phyloP scores from a whole-genome alignment of 1,140 invertebrate species.

The Microvelia longipes region DNA sequence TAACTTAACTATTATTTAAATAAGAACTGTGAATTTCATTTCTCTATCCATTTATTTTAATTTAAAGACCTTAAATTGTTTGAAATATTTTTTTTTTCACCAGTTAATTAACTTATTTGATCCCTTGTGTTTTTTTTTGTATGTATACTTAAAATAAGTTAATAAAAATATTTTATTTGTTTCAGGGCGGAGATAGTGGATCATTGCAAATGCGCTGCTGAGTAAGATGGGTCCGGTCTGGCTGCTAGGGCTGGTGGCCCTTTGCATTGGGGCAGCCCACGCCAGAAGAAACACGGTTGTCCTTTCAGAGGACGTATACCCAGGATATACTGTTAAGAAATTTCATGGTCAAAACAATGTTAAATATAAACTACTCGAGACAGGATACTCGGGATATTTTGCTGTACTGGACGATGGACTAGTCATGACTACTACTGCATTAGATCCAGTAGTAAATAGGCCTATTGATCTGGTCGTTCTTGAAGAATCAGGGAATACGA shows the following conservation, averaged over 20 bases:
- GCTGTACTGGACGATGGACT: slow-evolving; percentile 73
- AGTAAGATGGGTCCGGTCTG: neutral
- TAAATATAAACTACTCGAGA: slow-evolving; percentile 52
- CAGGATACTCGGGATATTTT: slow-evolving; percentile 64
- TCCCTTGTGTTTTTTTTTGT: too few species aligned
- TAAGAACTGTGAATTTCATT: too few species aligned
- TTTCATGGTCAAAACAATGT: slow-evolving; percentile 38
- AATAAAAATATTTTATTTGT: too few species aligned
- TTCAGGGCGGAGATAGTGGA: neutral
- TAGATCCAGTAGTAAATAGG: slow-evolving; percentile 58
- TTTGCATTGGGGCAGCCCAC: neutral
- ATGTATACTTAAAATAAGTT: too few species aligned
- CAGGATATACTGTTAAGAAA: slow-evolving; percentile 66
- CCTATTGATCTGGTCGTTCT: slow-evolving; percentile 63
- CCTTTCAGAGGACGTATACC: slow-evolving; percentile 56
- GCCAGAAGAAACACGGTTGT: slow-evolving; percentile 25
- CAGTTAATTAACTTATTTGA: too few species aligned
- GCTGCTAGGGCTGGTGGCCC: slow-evolving; percentile 11
- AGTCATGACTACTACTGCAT: slow-evolving; percentile 74
- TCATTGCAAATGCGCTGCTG: neutral
- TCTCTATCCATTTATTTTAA: too few species aligned
- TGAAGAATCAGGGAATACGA: slow-evolving; percentile 60
- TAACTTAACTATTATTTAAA: too few species aligned
- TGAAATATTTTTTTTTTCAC: too few species aligned
- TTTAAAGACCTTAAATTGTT: too few species aligned